Evolutionary conservation across 2,888 invertebrate genomes (phyloP), one percentile per base, ranked within the genome.

Genomic region (Eudemis profundana): DNA sequence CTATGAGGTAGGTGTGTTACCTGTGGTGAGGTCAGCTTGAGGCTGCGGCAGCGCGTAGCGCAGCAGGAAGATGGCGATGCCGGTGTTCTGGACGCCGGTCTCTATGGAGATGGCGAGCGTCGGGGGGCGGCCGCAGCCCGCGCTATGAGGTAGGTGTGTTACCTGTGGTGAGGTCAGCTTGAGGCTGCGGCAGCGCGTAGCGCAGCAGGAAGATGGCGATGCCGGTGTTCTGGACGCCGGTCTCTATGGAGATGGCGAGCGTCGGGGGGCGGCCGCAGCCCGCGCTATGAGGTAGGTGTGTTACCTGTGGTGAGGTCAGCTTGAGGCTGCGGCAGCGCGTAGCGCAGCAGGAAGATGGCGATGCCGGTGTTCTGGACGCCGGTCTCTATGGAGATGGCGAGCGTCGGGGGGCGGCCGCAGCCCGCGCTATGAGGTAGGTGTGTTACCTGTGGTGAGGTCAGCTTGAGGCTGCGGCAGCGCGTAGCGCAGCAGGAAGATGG

Each of bases 341-440:
- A 95, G 63, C 96, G 90, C 60, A 98, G 89, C 73, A 98, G 92
- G 84, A 98, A 97, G 76, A 98, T 98, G 0, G 98, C 94, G 69
- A 98, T 95, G 46, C 98, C 98, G 0, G 98, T 98, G 88, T 98
- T 98, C 89, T 98, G 98, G 60, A 98, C 95, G 56, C 98, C 98
- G 3, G 97, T 97, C 92, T 98, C 98, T 53, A 98, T 95, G 51
- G 97, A 95, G 76, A 98, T 98, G 4, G 98, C 97, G n/a, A 97
- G 95, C 90, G 83, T 98, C 97, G 2, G 93, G 83, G 46, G 93
- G 83, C 4, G 94, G 91, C 79, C 93, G 90, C 12, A 94, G 94
- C 23, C 57, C 92, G 87, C 0, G 97, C 95, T 0, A 94, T 74
- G 7, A 93, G 46, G 81, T 94, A 95, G 1, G n/a, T n/a, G n/a